Evolutionary conservation across 2,888 invertebrate genomes (phyloP), one percentile per base, ranked within the genome.

Genomic region (Dryomyza anilis): DNA sequence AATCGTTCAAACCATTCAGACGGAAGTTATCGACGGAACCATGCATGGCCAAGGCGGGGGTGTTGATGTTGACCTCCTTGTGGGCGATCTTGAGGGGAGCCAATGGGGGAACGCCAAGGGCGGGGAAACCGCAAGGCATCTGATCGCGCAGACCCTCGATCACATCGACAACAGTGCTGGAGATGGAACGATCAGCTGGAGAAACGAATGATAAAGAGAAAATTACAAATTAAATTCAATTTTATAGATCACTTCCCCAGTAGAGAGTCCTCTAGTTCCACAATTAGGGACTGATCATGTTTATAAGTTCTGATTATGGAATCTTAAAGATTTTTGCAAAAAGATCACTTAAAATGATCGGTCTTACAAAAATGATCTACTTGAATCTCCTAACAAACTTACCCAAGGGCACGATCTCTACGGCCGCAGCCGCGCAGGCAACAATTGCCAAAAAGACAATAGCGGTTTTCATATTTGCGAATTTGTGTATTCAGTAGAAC

Each of bases 121-220:
- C 68, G 39, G 77, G 70, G 36, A 78, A 80, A 52, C 81, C 81
- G 16, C 81, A 81, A 5, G 81, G 79, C 79, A 81, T 78, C 67
- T 80, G 74, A 16, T 76, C 73, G 55, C 72, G 64, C 0, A 78
- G 0, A 12, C 55, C 68, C 60, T 76, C 74, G 57, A 81, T 72
- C 3, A 45, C 0, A 0, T 74, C 73, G 14, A 69, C 73, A 33
- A 76, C 68, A 8, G 63, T 39, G 64, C 74, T 76, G 29, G 78
- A 75, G 43, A 79, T 72, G 25, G 79, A 78, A 4, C 67, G 71
- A 16, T 65, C n/a, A 39, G 68, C 81, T 79, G 67, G 1, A 58
- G n/a, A 21, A 14, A 43, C 1, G 27, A 39, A 10, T 56, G n/a
- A n/a, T 14, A 21, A 52, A 12, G 25, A 27, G 7, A 1, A 29